Evolutionary conservation across 2,113 vertebrate species (phyloP), one percentile per base, ranked within the genome.

Genomic region (Dipodomys merriami): DNA sequence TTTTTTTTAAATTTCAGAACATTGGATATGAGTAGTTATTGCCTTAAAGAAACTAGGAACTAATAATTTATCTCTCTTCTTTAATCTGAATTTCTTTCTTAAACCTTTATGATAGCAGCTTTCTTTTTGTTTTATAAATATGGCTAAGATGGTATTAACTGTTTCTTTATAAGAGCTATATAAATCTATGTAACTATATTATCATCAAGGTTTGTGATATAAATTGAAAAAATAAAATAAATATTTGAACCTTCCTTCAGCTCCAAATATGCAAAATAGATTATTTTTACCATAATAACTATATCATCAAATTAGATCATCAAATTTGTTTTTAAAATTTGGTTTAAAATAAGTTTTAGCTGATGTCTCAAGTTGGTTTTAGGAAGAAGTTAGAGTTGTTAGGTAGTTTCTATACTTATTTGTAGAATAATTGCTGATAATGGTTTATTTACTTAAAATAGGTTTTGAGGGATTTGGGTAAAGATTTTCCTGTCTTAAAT

Each of bases 311-410:
- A 73, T 19, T 88, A 74, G 13, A 25, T 82, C 13, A 35, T 69
- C 25, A 87, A 84, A 65, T 90, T 25, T 77, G 0, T 65, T 33
- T 91, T 91, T 87, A 83, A 82, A 88, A 67, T 79, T 80, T 49
- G 10, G 0, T 80, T 92, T 95, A 71, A 91, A 78, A 15, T 92
- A 90, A 91, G 6, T 79, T 96, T 95, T 95, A 95, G 7, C 20
- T 95, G 73, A 68, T 71, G 33, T 33, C 27, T 89, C 6, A 76
- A 49, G 33, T 68, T 89, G 2, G 30, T 64, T 83, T 90, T 57
- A 69, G 29, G 57, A 82, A 87, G 49, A 94, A 15, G 10, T 33
- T 67, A 73, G 15, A 1, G 1, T 93, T 91, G 46, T 92, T 94
- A 68, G 53, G 11, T 88, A 83, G 12, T 90, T 94, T 69, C 46